Evolutionary conservation across 1,140 invertebrate genomes (phyloP), one percentile per base, ranked within the genome.

Genomic region (Babylonia areolata): DNA sequence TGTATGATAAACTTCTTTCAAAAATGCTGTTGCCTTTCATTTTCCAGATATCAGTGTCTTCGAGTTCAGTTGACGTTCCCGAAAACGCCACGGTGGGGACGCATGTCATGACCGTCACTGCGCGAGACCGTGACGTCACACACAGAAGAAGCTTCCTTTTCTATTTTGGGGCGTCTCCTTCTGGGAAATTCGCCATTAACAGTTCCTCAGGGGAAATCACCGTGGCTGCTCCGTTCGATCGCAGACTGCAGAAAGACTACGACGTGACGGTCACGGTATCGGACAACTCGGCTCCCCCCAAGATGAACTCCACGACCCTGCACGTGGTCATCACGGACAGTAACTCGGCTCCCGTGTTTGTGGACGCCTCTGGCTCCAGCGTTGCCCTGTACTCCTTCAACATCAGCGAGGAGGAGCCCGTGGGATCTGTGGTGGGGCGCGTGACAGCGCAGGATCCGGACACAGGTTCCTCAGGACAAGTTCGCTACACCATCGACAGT

Each of bases 121-220:
- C 86, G 15, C 51, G 54, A 5, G 91, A 91, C 84, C 20, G 0
- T 37, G 91, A 91, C 83, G 42, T 87, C 12, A 82, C 88, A 89
- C 90, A 77, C 17, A 28, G 3, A 3, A 37, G 75, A 5, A 28
- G 35, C 75, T 77, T 77, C 37, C 75, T 77, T 2, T 77, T 77
- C 39, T 77, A 37, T 77, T 37, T 77, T 15, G 75, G 37, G 9
- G 1, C 75, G 28, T 40, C 75, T 5, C 35, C 75, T 23, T 85
- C 88, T n/a, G 91, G 89, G 23, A 87, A 90, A 75, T 91, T 91
- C 46, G 33, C 58, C 35, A 90, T 91, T 46, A 83, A 89, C 71
- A 37, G 35, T 9, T 46, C 20, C 6, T 87, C 87, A 54, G 91
- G 91, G 31, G 69, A 81, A 28, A 54, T 91, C 28, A 86, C 64